Base-by-base conservation (phyloP, 2,888 invertebrate genomes). In the Tridacna gigas region DNA sequence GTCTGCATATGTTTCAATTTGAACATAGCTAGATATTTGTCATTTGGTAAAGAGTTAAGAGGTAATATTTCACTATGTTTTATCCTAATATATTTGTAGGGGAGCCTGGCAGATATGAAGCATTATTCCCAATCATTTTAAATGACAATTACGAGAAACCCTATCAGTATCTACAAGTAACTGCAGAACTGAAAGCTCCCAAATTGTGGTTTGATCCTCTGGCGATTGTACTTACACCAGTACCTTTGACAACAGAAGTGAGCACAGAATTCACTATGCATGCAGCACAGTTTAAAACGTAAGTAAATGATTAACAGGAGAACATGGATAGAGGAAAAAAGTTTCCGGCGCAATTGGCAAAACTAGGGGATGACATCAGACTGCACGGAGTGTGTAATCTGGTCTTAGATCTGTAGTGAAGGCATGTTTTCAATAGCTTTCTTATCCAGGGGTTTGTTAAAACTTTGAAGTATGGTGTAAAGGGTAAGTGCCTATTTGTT, bases 171-270 rank as follows among this genome's bases (percentile, higher is more conserved):
- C 88, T 95, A 51, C 91, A 91, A 47, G 88, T 95, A 12, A 76
- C 74, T 13, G 95, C 94, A 7, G 91, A 93, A 80, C 90, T 95
- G 77, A 91, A 92, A 82, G 86, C 90, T 0, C 94, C 95, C 9
- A 89, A 84, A 74, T 80, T 95, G 65, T 92, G 92, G 91, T 95
- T 95, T 91, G 94, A 94, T 74, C 95, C 95, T 12, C 89, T 90
- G n/a, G 92, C 91, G 22, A 90, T 95, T 67, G 91, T 93, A 13
- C 89, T 95, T 45, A 94, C 93, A 13, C 94, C 94, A 11, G 93
- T 94, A 5, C 95, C 95, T 5, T 90, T 95, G 13, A 66, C 86
- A 28, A 93, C 93, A 5, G 93, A 93, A 37, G 90, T 93, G 51
- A 83, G 91, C 25, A 89, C 91, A 37, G 93, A 94, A 60, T 93